Conservation (phyloP, 35 echinoderm and acorn worm species). For the Heliocidaris tuberculata region DNA sequence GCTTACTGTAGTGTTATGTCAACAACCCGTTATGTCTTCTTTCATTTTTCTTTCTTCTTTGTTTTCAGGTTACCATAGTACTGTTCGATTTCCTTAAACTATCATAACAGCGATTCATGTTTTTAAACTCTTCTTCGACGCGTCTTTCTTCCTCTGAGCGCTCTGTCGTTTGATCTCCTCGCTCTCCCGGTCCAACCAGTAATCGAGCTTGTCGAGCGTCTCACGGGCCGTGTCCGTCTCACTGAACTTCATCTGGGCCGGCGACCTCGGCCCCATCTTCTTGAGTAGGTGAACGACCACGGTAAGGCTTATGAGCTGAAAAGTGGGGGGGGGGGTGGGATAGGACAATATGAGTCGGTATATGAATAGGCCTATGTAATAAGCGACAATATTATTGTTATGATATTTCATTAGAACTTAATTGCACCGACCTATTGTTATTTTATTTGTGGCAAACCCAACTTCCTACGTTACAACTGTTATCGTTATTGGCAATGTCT, state of each 20-base stretch:
- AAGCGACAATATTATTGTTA: too few relatives aligned
- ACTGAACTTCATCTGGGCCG: slow-evolving; percentile 26
- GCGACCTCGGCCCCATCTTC: slow-evolving; percentile 37
- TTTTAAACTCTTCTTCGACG: neutral
- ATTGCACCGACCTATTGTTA: too few relatives aligned
- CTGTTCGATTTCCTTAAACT: neutral
- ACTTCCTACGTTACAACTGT: too few relatives aligned
- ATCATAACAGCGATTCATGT: neutral
- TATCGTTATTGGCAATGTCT: too few relatives aligned
- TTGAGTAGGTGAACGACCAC: neutral
- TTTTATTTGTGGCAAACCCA: too few relatives aligned
- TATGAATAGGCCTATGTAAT: too few relatives aligned
- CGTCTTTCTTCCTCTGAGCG: neutral
- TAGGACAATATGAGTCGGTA: too few relatives aligned
- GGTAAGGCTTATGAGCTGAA: neutral
- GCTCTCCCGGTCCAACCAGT: slow-evolving; percentile 32
- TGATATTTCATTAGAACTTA: too few relatives aligned
- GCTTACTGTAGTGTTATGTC: too few relatives aligned
- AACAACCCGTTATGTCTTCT: too few relatives aligned
- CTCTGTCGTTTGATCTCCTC: slow-evolving; percentile 39
- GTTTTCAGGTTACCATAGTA: neutral
- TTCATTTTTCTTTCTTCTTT: too few relatives aligned
- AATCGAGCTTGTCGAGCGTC: slow-evolving; percentile 35
- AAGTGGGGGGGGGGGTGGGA: too few relatives aligned
- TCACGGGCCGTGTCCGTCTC: slow-evolving; percentile 23